Base-by-base conservation (phyloP, 2,888 invertebrate species). In the Crocallis elinguaria region DNA sequence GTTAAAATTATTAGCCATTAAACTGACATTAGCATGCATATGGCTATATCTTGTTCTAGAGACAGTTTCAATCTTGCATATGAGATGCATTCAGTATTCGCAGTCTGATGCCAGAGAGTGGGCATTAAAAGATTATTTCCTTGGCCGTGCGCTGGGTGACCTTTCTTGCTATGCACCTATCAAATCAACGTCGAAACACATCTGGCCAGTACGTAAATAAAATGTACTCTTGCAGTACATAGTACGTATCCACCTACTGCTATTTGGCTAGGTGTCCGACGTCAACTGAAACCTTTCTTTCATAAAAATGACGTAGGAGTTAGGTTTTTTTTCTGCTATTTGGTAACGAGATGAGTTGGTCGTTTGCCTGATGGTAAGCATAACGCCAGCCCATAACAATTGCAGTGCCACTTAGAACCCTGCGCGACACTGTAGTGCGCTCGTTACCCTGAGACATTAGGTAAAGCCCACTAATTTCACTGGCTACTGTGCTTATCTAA, bases 91-190 rank as follows among this genome's bases (percentile, higher is more conserved):
- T n/a, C n/a, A n/a, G n/a, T n/a, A n/a, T n/a, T n/a, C n/a, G 32
- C 43, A 21, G 23, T 37, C 30, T 23, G 35, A 21, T 52, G 53
- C 48, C 48, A 48, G 38, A 19, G 11, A 33, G 38, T 46, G 48
- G 32, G 43, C 41, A 39, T 44, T 41, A 41, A 52, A 45, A 56
- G 30, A 65, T 61, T 41, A 59, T 57, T 67, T 69, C 73, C 72
- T 71, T 73, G 72, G 63, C 72, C 68, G 57, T 73, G 73, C 60
- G 41, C 38, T 37, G 16, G 35, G 33, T 38, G 55, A 69, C 67
- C 73, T 71, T 64, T 64, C 61, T 35, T 38, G 57, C 55, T 63
- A 68, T 60, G 58, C 27, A 53, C 43, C 57, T 51, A 33, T 57
- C 66, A 60, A 59, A 63, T 67, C 60, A 65, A 69, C 50, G 62